Conservation (phyloP, 92 coral and sea anemone genomes). For the Porites cylindrica region DNA sequence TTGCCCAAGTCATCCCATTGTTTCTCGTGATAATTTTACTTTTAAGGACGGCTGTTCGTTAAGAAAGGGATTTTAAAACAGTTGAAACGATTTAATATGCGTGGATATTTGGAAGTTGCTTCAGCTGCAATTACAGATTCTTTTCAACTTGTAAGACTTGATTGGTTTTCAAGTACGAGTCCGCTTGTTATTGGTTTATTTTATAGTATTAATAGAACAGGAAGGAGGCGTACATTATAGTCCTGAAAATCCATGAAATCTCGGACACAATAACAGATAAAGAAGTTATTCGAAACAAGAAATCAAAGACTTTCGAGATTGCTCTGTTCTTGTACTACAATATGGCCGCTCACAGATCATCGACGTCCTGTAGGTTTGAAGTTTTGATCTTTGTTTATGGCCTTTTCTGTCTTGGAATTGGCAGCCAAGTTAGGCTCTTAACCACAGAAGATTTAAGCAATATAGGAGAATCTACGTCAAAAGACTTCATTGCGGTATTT, state of each 20-base stretch:
- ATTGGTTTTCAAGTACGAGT: constrained; percentile 16
- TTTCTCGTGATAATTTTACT: background rate
- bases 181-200: constrained; percentile 14
- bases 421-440: constrained; percentile 29
- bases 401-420: background rate
- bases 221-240: constrained; percentile 12
- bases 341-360: constrained; percentile 18
- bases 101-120: background rate
- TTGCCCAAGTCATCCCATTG: background rate
- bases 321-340: background rate
- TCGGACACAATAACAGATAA: background rate
- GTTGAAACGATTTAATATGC: background rate
- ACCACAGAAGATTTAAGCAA: constrained; percentile 35
- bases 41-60: background rate
- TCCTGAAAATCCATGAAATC: background rate
- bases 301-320: background rate
- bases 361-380: background rate
- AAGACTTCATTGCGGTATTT: constrained; percentile 57
- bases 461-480: constrained; percentile 24
- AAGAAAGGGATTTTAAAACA: background rate
- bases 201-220: background rate
- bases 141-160: background rate
- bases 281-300: background rate
- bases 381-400: background rate
- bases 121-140: background rate